These are phyloP conservation scores for Drosophila truncata DNA, from an alignment of 1,140 invertebrate genomes.

Conservation along the genomic window DNA sequence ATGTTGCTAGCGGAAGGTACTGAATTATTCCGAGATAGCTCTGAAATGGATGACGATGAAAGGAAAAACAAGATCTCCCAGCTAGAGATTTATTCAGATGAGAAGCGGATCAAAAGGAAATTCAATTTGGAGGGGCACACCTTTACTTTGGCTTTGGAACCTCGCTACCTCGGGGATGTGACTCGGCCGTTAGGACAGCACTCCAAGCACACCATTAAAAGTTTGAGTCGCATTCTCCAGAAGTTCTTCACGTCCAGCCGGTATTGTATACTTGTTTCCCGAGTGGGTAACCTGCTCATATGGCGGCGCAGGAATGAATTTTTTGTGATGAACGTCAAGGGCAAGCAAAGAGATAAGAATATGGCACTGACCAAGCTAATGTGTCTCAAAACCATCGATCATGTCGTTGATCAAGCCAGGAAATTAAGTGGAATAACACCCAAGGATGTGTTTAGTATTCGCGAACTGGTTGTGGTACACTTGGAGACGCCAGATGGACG, in stretches of 20 bases:
- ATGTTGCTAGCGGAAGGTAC: constrained; percentile 61
- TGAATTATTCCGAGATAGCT: constrained; percentile 36
- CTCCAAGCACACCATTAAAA: constrained; percentile 31
- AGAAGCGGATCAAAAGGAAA: constrained; percentile 43
- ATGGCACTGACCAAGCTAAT: constrained; percentile 54
- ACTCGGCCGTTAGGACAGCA: neutral
- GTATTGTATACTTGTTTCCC: constrained; percentile 62
- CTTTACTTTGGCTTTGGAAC: constrained; percentile 67
- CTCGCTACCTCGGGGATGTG: constrained; percentile 29
- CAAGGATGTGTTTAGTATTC: constrained; percentile 50
- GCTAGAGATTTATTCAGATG: constrained; percentile 17
- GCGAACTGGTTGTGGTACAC: constrained; percentile 70
- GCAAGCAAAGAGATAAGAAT: constrained; percentile 8
- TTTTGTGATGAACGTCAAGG: constrained; percentile 68
- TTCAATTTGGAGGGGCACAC: constrained; percentile 61
- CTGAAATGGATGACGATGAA: constrained; percentile 9
- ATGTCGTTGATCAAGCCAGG: constrained; percentile 58
- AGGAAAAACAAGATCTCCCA: neutral
- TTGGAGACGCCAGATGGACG: constrained; percentile 62
- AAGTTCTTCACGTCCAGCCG: constrained; percentile 54
- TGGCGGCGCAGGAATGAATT: constrained; percentile 55
- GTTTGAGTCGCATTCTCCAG: constrained; percentile 40
- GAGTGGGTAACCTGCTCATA: constrained; percentile 54
- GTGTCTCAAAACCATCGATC: constrained; percentile 55
- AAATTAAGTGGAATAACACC: constrained; percentile 40